Conservation (phyloP, 2,888 invertebrate species). For the Drosophila fungiperda region DNA sequence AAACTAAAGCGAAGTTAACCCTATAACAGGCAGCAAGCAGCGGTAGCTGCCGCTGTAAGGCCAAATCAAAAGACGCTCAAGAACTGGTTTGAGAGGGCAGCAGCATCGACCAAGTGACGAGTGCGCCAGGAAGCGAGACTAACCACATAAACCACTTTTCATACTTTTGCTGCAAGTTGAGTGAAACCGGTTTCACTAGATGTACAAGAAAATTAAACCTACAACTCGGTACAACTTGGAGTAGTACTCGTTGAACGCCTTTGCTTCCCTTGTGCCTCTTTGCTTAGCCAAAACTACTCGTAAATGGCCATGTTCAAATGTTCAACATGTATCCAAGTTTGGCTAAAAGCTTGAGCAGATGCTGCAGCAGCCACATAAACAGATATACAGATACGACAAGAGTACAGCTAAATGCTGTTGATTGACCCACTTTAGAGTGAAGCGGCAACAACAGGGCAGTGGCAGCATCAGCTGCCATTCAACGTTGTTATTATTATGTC, state of each 20-base stretch:
- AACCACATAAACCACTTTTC: slow-evolving; percentile 68
- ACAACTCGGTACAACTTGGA: slow-evolving; percentile 34
- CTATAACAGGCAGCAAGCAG: slow-evolving; percentile 8
- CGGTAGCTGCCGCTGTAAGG: slow-evolving; percentile 25
- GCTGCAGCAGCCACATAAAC: slow-evolving; percentile 38
- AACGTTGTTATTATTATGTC: slow-evolving; percentile 63
- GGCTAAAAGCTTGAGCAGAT: slow-evolving; percentile 55
- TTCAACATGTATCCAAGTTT: slow-evolving; percentile 50
- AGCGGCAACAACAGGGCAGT: slow-evolving; percentile 28
- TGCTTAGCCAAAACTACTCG: slow-evolving; percentile 36
- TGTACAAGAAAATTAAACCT: slow-evolving; percentile 21
- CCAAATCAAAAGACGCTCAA: slow-evolving; percentile 59
- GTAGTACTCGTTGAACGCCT: slow-evolving; percentile 21
- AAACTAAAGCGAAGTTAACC: slow-evolving; percentile 35
- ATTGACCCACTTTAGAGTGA: slow-evolving; percentile 72
- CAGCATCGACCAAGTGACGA: slow-evolving; percentile 44
- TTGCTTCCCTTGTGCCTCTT: background rate
- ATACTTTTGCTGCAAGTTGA: slow-evolving; percentile 64
- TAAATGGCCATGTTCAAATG: slow-evolving; percentile 71
- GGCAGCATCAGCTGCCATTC: slow-evolving; percentile 22
- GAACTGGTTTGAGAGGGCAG: slow-evolving; percentile 66
- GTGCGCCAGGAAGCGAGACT: slow-evolving; percentile 70
- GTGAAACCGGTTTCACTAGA: slow-evolving; percentile 60
- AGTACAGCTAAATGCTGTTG: slow-evolving; percentile 67
- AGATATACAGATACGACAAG: slow-evolving; percentile 44